Evolutionary conservation across 2,888 invertebrate species (phyloP).

Genomic region (Lottia gigantea): DNA sequence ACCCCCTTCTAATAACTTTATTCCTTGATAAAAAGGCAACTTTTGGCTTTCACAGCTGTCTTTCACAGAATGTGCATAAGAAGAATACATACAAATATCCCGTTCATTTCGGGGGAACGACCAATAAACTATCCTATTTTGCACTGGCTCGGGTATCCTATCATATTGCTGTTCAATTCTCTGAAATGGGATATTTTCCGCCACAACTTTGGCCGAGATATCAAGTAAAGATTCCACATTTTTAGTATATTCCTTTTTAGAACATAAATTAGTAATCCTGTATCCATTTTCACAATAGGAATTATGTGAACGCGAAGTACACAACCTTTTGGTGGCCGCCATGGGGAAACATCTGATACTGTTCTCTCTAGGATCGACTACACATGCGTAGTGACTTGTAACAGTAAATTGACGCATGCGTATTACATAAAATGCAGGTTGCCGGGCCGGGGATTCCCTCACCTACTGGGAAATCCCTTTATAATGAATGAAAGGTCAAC

Average conservation of each 20-base stretch:
- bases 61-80: constrained; percentile 73
- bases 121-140: constrained; percentile 88
- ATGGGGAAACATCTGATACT: constrained; percentile 61
- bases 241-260: constrained; percentile 49
- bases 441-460: constrained; percentile 38
- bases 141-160: constrained; percentile 89
- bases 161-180: constrained; percentile 87
- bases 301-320: constrained; percentile 54
- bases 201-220: constrained; percentile 85
- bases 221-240: constrained; percentile 79
- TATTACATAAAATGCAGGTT: constrained; percentile 26
- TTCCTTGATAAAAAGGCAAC: constrained; percentile 87
- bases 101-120: constrained; percentile 88
- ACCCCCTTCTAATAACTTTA: constrained; percentile 83
- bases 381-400: constrained; percentile 52
- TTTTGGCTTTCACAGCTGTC: constrained; percentile 78
- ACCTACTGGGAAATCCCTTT: constrained; percentile 38
- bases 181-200: constrained; percentile 86
- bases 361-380: constrained; percentile 29
- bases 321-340: constrained; percentile 62
- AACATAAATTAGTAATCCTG: constrained; percentile 45
- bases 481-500: constrained; percentile 47
- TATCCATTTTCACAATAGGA: constrained; percentile 44
- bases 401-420: constrained; percentile 50
- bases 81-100: constrained; percentile 91